These are phyloP conservation scores for Caradrina clavipalpis DNA, from an alignment of 2,888 invertebrate genomes.

Conservation along the genomic window DNA sequence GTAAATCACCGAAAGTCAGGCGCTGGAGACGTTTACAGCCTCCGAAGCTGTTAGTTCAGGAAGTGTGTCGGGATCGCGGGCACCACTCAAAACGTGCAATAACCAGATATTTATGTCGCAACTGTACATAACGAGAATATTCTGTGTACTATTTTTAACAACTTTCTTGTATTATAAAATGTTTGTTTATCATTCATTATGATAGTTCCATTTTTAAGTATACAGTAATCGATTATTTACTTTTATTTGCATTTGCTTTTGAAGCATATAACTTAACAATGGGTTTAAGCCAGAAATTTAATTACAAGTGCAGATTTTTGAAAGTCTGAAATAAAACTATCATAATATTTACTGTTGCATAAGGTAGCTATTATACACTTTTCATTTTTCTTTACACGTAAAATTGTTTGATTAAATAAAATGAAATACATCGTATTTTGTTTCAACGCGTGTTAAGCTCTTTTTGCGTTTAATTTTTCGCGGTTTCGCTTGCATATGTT, in stretches of 20 bases:
- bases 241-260: constrained; percentile 39
- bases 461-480: too few species aligned
- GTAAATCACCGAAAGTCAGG: constrained; percentile 90
- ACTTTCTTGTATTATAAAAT: background rate
- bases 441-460: constrained; percentile 15
- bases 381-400: constrained; percentile 39
- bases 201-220: constrained; percentile 20
- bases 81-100: constrained; percentile 80
- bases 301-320: constrained; percentile 17
- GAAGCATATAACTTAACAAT: constrained; percentile 43
- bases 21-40: constrained; percentile 89
- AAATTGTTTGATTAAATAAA: constrained; percentile 14
- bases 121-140: constrained; percentile 69
- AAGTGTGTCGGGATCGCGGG: constrained; percentile 75
- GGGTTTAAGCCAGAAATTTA: constrained; percentile 14
- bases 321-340: constrained; percentile 39
- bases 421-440: constrained; percentile 16
- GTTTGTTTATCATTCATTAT: background rate
- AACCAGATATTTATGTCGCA: constrained; percentile 81
- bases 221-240: background rate
- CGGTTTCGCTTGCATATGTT: constrained; percentile 9
- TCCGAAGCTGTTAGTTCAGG: constrained; percentile 86
- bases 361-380: constrained; percentile 36
- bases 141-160: constrained; percentile 47
- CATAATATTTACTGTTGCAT: constrained; percentile 43